Base-by-base conservation (phyloP, 2,888 invertebrate genomes). In the Agonopterix arenella region DNA sequence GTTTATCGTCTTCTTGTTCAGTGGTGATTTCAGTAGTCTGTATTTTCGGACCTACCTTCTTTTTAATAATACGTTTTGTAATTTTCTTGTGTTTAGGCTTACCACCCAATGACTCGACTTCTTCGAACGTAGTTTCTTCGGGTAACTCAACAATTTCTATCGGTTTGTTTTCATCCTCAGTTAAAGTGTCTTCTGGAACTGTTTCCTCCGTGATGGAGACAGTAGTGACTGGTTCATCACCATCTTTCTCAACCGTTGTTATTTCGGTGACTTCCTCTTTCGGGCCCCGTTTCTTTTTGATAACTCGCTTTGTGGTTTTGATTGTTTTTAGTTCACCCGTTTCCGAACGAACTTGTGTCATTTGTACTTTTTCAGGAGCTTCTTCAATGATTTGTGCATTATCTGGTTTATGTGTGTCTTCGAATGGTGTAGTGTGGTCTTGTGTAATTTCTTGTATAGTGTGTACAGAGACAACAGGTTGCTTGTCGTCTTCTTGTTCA, bases 261-360 rank as follows among this genome's bases (percentile, higher is more conserved):
- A 81, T 81, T 62, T 83, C 82, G 1, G 90, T 86, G 8, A 83
- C 68, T 59, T 86, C 85, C 52, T 80, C 66, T 49, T 86, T 85
- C 0, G 68, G 64, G 1, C 83, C 90, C 51, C 70, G 74, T 43
- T 83, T 84, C 56, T 81, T 90, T 1, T 88, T 77, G 2, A 80
- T 71, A 18, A 18, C 18, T 1, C 84, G 82, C 54, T 79, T 90
- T 7, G 81, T 85, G 0, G 73, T 75, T 1, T 69, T 75, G 0
- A 76, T 71, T 52, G 69, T 70, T 16, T 71, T 70, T 2, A 71
- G 55, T 45, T 73, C 76, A 2, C 74, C 77, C 49, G 70, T 62
- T 48, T 73, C 58, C 1, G 83, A 79, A 8, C 72, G 68, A 7
- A 81, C 45, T 56, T 62, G 37, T 11, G 53, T 50, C 0, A 59